Conservation (phyloP, 2,888 invertebrate genomes). For the Eupithecia inturbata region DNA sequence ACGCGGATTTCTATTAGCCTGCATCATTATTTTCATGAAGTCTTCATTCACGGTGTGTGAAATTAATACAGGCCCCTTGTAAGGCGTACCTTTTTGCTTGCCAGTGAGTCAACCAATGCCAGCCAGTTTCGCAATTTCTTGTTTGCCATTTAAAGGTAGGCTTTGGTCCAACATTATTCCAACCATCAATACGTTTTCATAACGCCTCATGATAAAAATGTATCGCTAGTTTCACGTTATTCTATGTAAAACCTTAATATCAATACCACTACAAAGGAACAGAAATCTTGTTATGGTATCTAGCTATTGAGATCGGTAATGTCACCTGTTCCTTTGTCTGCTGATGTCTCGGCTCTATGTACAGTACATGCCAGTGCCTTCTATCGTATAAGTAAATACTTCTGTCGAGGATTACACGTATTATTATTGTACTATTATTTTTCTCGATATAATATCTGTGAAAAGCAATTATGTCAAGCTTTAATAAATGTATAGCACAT, state of each 20-base stretch:
- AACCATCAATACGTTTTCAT: neutral
- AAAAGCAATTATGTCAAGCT: neutral
- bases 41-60: conserved; percentile 45
- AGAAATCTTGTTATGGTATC: neutral
- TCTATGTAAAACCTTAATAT: neutral
- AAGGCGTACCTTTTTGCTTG: conserved; percentile 57
- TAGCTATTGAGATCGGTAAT: neutral
- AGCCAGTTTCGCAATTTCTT: conserved; percentile 63
- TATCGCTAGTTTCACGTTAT: neutral
- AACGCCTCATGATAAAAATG: neutral
- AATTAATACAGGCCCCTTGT: conserved; percentile 40
- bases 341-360: neutral
- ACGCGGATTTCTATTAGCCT: neutral
- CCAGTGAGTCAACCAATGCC: conserved; percentile 60
- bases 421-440: too few relatives aligned
- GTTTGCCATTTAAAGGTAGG: conserved; percentile 62
- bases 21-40: conserved; percentile 17
- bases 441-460: neutral
- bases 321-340: neutral
- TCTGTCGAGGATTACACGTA: neutral
- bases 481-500: neutral
- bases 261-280: neutral
- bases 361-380: neutral
- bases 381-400: neutral
- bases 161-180: neutral